Evolutionary conservation across 2,113 vertebrate genomes (phyloP).

Genomic region (Meriones unguiculatus): DNA sequence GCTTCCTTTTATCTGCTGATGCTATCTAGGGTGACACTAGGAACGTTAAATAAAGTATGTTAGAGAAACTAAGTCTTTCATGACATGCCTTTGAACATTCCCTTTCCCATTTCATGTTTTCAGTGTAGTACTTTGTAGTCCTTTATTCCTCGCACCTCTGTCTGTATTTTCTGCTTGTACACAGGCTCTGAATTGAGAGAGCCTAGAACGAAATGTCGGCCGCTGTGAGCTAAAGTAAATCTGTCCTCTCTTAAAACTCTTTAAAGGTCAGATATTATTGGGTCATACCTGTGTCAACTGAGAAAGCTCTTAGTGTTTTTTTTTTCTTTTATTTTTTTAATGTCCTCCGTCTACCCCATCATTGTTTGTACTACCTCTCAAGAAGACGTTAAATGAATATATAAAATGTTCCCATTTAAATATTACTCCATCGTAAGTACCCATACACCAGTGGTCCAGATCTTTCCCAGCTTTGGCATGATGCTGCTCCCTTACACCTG

Average conservation of each 20-base stretch:
- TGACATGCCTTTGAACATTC: neutral
- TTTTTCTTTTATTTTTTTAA: neutral
- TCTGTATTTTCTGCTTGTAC: neutral
- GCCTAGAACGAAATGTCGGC: neutral
- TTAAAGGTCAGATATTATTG: neutral
- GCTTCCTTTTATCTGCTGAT: too few species aligned
- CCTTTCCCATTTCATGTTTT: neutral
- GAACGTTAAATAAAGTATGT: too few species aligned
- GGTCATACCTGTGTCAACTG: neutral
- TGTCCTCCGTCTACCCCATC: too few species aligned
- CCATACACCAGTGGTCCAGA: neutral
- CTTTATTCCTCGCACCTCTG: neutral
- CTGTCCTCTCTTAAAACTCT: neutral
- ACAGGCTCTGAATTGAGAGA: neutral
- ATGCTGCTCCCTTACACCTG: neutral
- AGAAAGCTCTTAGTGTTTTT: neutral
- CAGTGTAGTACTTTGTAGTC: neutral
- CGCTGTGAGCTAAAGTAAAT: neutral
- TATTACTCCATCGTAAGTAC: neutral
- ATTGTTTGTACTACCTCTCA: neutral
- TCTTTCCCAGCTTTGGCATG: too few species aligned
- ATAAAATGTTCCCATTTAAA: neutral
- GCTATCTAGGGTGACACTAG: neutral
- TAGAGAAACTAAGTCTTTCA: neutral
- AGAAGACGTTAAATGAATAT: neutral